Evolutionary conservation across 1,140 invertebrate genomes (phyloP), one percentile per base, ranked within the genome.

Genomic region (Nasonia longicornis): DNA sequence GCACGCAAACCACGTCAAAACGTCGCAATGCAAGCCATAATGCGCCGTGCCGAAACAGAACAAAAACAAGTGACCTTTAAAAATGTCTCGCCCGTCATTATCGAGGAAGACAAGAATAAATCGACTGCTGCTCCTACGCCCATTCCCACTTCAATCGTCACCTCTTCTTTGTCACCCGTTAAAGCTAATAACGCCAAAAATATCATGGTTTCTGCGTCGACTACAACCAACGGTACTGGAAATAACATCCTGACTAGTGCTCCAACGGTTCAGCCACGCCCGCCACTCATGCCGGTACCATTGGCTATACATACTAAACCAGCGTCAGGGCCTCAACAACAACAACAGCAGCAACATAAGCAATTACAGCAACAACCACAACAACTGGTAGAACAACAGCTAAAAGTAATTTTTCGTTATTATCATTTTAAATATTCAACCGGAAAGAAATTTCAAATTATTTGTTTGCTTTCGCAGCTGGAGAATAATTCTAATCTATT

Each of bases 11-110:
- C 90, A 82, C 87, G 94, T 86, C 92, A 93, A 81, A 95, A 95
- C 88, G 93, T 95, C 76, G 95, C 94, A 1, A 93, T 96, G 91
- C 95, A 96, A 86, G 95, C 95, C 81, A 94, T 95, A 85, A 93
- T 95, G 90, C 86, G 87, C 22, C 86, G 88, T 10, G 88, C 87
- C 1, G 89, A 90, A 69, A 89, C 84, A 0, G 89, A 90, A 26
- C 89, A 90, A 16, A 89, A 89, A 75, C 89, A 89, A 84, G 88
- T 89, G 26, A 89, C 88, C 1, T 89, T 89, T n/a, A 88, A 88
- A 58, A 89, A 89, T 52, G 69, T 88, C 1, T 88, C 89, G 1
- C 89, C 89, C 0, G 84, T 87, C 10, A 84, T 85, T 16, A 79
- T 86, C 1, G 88, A 88, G 45, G 87, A 89, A 29, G 84, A 77